Percentiles rank a stretch among this genome's conserved stretches.
phyloP scores from a whole-genome alignment of 2,113 vertebrate genomes.

The Dromiciops gliroides region DNA sequence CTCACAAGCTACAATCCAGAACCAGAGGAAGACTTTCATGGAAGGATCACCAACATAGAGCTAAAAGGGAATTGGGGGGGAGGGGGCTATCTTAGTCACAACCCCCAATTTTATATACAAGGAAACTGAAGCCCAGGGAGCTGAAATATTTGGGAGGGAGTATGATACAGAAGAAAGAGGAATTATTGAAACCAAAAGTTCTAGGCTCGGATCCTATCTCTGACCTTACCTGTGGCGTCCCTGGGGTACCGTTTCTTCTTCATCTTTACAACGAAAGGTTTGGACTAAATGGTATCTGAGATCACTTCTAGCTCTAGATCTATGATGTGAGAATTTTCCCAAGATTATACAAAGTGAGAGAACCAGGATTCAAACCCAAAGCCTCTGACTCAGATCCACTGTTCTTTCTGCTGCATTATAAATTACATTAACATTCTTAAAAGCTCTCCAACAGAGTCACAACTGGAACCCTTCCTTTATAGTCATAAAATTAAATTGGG shows the following conservation, averaged over 20 bases:
- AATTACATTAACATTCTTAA: background rate
- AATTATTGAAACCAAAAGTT: background rate
- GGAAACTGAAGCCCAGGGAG: background rate
- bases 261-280: background rate
- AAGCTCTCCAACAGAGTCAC: background rate
- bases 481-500: background rate
- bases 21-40: no score
- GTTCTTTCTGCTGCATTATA: background rate
- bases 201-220: background rate
- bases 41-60: background rate
- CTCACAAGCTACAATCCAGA: no score
- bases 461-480: background rate
- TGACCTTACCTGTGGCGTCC: background rate
- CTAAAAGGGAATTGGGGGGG: background rate
- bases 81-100: background rate
- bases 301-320: background rate
- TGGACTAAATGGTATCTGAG: background rate
- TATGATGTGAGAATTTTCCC: background rate
- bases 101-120: background rate
- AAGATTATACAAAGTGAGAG: background rate
- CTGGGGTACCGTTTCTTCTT: background rate
- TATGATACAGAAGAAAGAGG: background rate
- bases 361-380: background rate
- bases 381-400: background rate
- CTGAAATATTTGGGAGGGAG: background rate